These are phyloP conservation scores for Scaptomyza parva DNA, from an alignment of 2,888 invertebrate species.

Conservation along the genomic window DNA sequence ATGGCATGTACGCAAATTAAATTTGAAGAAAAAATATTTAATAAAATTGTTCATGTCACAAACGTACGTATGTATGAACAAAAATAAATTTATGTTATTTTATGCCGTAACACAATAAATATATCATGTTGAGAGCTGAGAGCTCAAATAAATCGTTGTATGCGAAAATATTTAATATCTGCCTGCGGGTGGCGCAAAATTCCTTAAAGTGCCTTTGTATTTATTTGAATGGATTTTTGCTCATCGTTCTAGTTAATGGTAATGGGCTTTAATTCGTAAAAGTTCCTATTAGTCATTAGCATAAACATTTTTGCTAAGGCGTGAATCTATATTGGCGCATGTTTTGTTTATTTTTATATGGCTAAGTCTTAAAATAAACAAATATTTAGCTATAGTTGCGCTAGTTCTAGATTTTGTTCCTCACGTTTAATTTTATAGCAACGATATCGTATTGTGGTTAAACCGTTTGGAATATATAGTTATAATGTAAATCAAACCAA, in stretches of 20 bases:
- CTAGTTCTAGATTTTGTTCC: neutral
- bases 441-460: no score
- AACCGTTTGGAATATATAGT: no score
- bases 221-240: neutral
- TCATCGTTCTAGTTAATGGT: neutral
- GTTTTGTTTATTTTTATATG: neutral
- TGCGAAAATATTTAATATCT: slow-evolving; percentile 19
- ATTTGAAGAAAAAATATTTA: slow-evolving; percentile 18
- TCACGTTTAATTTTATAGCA: no score
- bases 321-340: neutral
- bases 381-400: neutral
- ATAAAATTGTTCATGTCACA: slow-evolving; percentile 8
- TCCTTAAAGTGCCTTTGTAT: slow-evolving; percentile 1
- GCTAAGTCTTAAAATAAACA: slow-evolving; percentile 6
- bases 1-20: slow-evolving; percentile 19
- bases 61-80: neutral
- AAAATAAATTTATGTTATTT: slow-evolving; percentile 3
- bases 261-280: neutral
- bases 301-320: neutral
- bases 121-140: neutral
- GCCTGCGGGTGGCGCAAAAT: neutral
- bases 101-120: slow-evolving; percentile 2
- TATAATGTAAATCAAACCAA: no score
- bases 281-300: neutral
- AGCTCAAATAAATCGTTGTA: neutral